Percentiles rank a stretch among this genome's conserved stretches.
Conservation (phyloP, 2,113 vertebrate species). For the Oryzias curvinotus region DNA sequence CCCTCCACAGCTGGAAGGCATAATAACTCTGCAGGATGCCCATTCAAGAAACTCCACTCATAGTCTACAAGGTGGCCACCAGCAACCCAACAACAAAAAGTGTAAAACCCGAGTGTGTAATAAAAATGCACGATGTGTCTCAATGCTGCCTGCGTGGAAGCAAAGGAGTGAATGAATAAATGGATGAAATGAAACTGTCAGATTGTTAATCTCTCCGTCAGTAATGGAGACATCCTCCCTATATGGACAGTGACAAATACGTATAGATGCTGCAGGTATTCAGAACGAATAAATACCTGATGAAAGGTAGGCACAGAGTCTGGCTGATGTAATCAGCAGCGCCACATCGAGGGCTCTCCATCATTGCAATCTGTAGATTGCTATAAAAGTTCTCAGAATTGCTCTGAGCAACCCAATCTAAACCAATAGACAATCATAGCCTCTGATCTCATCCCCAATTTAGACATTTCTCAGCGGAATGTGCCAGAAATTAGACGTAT, state of each 20-base stretch:
- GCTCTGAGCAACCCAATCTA: conserved; percentile 66
- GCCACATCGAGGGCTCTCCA: conserved; percentile 71
- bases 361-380: conserved; percentile 74
- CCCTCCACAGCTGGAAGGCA: too few relatives aligned
- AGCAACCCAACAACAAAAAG: not conserved
- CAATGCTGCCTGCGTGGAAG: conserved; percentile 6
- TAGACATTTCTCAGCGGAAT: conserved; percentile 65
- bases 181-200: conserved; percentile 53
- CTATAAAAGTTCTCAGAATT: conserved; percentile 68
- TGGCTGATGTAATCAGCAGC: conserved; percentile 66
- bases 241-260: conserved; percentile 68
- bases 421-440: conserved; percentile 63
- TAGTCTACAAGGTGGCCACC: not conserved
- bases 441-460: conserved; percentile 66
- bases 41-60: too few relatives aligned
- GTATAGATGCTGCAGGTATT: conserved; percentile 64
- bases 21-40: not conserved
- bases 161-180: conserved; percentile 35
- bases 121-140: conserved; percentile 6
- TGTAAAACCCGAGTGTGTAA: conserved; percentile 2
- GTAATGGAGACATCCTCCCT: conserved; percentile 33
- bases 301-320: conserved; percentile 74
- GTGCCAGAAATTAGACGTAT: conserved; percentile 59
- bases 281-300: conserved; percentile 75
- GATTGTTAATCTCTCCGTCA: conserved; percentile 48